phyloP scores from a whole-genome alignment of 2,797 vertebrate species.

The Heteromormyrus szaboi region DNA sequence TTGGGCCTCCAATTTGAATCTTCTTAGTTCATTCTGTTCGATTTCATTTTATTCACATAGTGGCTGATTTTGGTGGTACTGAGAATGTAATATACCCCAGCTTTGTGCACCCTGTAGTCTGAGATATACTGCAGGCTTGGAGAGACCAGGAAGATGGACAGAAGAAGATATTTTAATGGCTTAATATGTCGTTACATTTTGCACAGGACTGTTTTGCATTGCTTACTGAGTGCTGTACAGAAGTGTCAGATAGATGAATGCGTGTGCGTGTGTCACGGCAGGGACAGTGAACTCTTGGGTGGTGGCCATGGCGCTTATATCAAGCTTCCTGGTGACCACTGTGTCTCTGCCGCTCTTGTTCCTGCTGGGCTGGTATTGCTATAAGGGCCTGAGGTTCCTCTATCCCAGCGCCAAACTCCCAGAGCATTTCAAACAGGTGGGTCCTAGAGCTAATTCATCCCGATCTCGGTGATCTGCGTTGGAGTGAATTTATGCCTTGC shows the following conservation, averaged over 20 bases:
- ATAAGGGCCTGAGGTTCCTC: constrained; percentile 11
- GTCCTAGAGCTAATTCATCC: background rate
- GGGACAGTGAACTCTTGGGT: constrained; percentile 3
- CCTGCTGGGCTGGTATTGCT: constrained; percentile 22
- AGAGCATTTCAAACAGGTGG: constrained; percentile 26
- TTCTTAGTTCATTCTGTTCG: background rate
- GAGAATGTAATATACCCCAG: background rate
- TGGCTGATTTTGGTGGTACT: background rate
- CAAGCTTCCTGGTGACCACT: constrained; percentile 7
- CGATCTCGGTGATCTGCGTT: too few relatives aligned
- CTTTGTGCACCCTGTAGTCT: background rate
- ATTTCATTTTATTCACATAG: background rate
- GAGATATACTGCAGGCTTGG: background rate
- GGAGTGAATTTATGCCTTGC: background rate
- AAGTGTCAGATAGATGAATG: background rate
- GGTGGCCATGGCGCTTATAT: constrained; percentile 21
- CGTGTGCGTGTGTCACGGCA: background rate
- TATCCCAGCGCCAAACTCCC: constrained; percentile 24
- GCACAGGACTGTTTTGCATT: background rate
- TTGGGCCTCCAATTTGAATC: background rate
- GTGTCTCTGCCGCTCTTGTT: constrained; percentile 7
- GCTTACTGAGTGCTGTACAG: background rate
- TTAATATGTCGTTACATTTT: too few relatives aligned
- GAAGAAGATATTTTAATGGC: background rate
- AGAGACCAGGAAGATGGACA: background rate